A percentile compares a stretch with the other conserved stretches of the same genome.
Evolutionary conservation across 2,113 vertebrate species (phyloP).

Genomic region (Trichomycterus rosablanca): DNA sequence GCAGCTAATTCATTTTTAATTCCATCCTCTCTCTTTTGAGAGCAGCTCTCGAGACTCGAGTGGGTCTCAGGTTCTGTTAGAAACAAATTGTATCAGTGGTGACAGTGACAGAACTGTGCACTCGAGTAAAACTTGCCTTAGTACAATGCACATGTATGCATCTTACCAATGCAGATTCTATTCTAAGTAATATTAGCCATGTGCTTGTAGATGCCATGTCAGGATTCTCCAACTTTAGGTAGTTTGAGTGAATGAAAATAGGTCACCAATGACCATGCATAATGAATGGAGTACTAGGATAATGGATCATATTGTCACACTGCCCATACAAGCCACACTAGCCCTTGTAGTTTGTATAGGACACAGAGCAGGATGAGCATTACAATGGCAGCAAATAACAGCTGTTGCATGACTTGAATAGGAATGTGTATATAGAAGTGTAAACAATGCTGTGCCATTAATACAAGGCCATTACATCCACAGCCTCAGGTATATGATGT

Average conservation of each 20-base stretch:
- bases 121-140: neutral
- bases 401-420: neutral
- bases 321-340: neutral
- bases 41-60: constrained; percentile 19
- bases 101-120: constrained; percentile 18
- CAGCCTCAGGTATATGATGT: neutral
- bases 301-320: neutral
- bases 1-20: constrained; percentile 43
- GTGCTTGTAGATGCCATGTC: neutral
- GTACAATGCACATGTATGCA: too few relatives aligned
- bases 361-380: neutral
- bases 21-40: constrained; percentile 4
- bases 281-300: neutral
- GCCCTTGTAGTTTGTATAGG: neutral
- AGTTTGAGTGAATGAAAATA: neutral
- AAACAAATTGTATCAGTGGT: constrained; percentile 31
- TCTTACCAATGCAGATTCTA: neutral
- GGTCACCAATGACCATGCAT: constrained; percentile 1
- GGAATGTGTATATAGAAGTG: constrained; percentile 1
- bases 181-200: neutral
- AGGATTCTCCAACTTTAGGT: neutral
- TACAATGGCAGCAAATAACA: neutral
- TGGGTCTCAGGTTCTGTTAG: constrained; percentile 35
- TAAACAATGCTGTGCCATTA: constrained; percentile 3
- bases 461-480: neutral